Evolutionary conservation across 1,140 invertebrate species (phyloP), one percentile per base, ranked within the genome.

Genomic region (Oncopeltus fasciatus): DNA sequence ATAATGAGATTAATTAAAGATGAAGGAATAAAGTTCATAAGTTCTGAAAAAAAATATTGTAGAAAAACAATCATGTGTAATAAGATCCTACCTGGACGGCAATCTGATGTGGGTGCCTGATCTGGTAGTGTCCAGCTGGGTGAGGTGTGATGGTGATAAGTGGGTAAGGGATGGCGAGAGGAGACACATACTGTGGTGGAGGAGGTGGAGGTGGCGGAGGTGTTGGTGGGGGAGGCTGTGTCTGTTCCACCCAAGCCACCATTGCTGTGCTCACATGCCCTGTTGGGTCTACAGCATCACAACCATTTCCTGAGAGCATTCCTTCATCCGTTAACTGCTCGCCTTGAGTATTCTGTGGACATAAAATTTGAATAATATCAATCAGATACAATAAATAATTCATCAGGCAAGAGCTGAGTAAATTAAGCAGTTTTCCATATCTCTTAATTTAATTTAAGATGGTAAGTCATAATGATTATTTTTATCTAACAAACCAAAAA

Each of bases 161-260:
- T 1, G 81, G 81, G 68, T 82, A 74, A 31, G 78, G 75, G 57
- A 83, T 74, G 58, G 57, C 49, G 12, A 53, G 56, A 11, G 78
- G 72, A 0, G 75, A 75, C 69, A 79, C 72, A 47, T 71, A 74
- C 70, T 81, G 74, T 28, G 76, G 76, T 67, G 80, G 76, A 28
- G 59, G 53, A 20, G 58, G 59, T 16, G 61, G 60, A n/a, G 61
- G 60, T 21, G 49, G 63, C 18, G 46, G 26, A 18, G 59, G 59
- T 24, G 60, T 56, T 24, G 61, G 57, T 24, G 31, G 33, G 1
- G 21, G 47, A n/a, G n/a, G n/a, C n/a, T n/a, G n/a, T n/a, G n/a
- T n/a, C n/a, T n/a, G 59, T 18, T 62, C 61, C 3, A 62, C 56
- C 61, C 61, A 62, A 4, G 61, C 57, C 31, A 64, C 47, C 63